Percentiles rank a stretch among this genome's conserved stretches.
These are phyloP conservation scores for Oreotragus oreotragus DNA, from an alignment of 2,113 vertebrate genomes.

Conservation along the genomic window DNA sequence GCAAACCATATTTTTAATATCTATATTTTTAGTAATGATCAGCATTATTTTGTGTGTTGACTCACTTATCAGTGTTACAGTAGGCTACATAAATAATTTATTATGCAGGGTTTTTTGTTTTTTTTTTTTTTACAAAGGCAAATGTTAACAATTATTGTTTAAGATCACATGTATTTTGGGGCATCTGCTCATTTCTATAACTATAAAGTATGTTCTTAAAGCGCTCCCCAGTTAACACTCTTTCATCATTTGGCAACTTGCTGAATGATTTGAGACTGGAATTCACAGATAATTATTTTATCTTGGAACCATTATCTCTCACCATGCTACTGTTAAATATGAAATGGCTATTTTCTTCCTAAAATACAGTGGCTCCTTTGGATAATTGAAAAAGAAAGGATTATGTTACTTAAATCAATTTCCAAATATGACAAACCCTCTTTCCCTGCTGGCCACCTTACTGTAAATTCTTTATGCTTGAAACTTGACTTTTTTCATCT, in stretches of 20 bases:
- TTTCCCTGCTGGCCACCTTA: background rate
- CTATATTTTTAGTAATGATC: background rate
- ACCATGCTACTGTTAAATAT: background rate
- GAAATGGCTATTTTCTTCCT: background rate
- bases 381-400: background rate
- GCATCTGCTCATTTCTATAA: background rate
- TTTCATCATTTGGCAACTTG: background rate
- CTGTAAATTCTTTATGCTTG: background rate
- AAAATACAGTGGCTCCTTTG: background rate
- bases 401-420: background rate
- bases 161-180: background rate
- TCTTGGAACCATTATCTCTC: background rate
- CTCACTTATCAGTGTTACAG: background rate
- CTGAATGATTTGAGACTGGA: conserved; percentile 15
- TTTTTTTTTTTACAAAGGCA: background rate
- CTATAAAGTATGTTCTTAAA: conserved; percentile 18
- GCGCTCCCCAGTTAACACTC: background rate
- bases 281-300: conserved; percentile 30
- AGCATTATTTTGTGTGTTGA: background rate
- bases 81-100: conserved; percentile 1
- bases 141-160: background rate
- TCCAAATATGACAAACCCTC: background rate
- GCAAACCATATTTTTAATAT: background rate
- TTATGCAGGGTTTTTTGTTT: background rate
- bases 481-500: background rate